Conservation (phyloP, 2,888 invertebrate species). For the Loripinus fragilis region DNA sequence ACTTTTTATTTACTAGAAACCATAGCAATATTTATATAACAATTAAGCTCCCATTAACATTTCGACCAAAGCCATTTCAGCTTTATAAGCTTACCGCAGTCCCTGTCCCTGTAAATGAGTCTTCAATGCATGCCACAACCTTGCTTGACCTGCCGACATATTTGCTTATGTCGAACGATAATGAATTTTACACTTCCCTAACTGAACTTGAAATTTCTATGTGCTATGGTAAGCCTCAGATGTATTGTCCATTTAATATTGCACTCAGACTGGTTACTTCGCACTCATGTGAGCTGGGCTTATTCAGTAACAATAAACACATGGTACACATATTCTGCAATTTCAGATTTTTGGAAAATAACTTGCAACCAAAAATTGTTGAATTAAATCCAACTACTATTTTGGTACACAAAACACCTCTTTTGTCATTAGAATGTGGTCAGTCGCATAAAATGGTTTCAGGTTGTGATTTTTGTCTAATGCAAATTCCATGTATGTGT, state of each 20-base stretch:
- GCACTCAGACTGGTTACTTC: too few species aligned
- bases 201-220: too few species aligned
- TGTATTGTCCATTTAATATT: too few species aligned
- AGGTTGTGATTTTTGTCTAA: slow-evolving; percentile 27
- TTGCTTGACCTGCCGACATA: background rate
- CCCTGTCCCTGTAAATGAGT: background rate
- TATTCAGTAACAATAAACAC: background rate
- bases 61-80: background rate
- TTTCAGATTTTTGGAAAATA: slow-evolving; percentile 25
- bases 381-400: slow-evolving; percentile 19
- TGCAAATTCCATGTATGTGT: slow-evolving; percentile 17
- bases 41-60: background rate
- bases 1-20: slow-evolving; percentile 39
- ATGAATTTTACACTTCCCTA: background rate
- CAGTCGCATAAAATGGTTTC: slow-evolving; percentile 18
- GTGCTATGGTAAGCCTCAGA: too few species aligned
- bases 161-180: slow-evolving; percentile 1
- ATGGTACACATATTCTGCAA: slow-evolving; percentile 8
- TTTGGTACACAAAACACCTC: slow-evolving; percentile 3
- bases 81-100: background rate
- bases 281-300: too few species aligned
- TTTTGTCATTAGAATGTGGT: slow-evolving; percentile 17
- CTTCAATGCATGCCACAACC: background rate
- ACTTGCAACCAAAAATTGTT: background rate
- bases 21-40: slow-evolving; percentile 1